These are phyloP conservation scores for Yponomeuta cagnagella DNA, from an alignment of 2,888 invertebrate species.

Conservation along the genomic window DNA sequence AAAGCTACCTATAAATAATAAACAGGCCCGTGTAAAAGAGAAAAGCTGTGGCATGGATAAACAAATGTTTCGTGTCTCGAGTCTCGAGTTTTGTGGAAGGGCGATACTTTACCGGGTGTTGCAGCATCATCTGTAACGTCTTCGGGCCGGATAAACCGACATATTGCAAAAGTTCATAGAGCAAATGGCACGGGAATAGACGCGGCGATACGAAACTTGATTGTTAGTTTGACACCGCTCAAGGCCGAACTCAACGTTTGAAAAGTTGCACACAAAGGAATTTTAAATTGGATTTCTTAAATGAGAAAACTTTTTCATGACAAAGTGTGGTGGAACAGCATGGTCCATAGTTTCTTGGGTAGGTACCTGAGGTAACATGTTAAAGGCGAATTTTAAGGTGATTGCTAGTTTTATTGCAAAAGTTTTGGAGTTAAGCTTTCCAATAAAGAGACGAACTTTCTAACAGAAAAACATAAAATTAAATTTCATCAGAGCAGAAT, in stretches of 20 bases:
- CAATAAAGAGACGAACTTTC: not conserved
- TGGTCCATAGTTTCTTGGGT: not conserved
- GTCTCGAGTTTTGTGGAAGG: not conserved
- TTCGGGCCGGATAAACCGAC: not conserved
- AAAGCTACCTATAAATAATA: not conserved
- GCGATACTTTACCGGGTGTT: not conserved
- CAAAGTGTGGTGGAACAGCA: not conserved
- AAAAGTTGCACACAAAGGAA: not conserved
- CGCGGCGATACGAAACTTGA: not conserved
- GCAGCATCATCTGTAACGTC: not conserved
- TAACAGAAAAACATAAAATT: too few species aligned
- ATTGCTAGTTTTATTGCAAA: not conserved
- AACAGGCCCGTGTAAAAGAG: not conserved
- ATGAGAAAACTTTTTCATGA: not conserved
- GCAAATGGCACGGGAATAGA: not conserved
- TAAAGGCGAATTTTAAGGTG: too few species aligned
- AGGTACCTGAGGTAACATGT: not conserved
- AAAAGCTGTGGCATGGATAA: not conserved
- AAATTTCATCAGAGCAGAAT: not conserved
- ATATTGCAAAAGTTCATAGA: not conserved
- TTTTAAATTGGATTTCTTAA: conserved; percentile 2
- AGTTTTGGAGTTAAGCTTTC: not conserved
- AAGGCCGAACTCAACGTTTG: not conserved
- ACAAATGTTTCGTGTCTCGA: not conserved
- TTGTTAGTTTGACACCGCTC: not conserved